Evolutionary conservation across 2,113 vertebrate genomes (phyloP).

Genomic region (Henicopernis longicauda): DNA sequence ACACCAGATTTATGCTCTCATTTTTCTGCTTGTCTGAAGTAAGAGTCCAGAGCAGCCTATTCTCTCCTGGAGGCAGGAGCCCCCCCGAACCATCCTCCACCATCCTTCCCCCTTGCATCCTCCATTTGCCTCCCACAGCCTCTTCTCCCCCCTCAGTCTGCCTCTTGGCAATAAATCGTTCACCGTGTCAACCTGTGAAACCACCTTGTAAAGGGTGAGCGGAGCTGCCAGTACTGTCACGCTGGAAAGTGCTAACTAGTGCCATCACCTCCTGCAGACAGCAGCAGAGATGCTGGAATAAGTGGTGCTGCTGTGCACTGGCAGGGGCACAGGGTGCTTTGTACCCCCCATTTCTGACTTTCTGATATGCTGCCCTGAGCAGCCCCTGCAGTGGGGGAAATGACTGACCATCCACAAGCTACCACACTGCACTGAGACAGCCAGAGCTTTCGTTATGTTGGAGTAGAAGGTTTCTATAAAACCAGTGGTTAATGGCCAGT

Average conservation of each 20-base stretch:
- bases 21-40: neutral
- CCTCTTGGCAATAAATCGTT: neutral
- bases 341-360: neutral
- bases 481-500: neutral
- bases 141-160: neutral
- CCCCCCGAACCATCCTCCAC: rapidly evolving
- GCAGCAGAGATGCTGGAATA: neutral
- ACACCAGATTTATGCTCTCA: neutral
- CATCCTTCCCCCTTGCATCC: neutral
- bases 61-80: neutral
- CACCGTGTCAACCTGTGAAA: rapidly evolving
- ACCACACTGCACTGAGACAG: neutral
- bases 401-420: neutral
- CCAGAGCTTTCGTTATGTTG: neutral
- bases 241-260: neutral
- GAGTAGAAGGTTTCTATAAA: neutral
- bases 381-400: neutral
- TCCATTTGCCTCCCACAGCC: neutral
- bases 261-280: neutral
- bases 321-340: rapidly evolving
- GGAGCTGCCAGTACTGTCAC: neutral
- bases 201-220: neutral
- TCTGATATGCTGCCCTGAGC: neutral
- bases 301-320: neutral
- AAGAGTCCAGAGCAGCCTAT: neutral